These are phyloP conservation scores for Pygmarrhopalites habei DNA, from an alignment of 1,140 invertebrate genomes.

Conservation along the genomic window DNA sequence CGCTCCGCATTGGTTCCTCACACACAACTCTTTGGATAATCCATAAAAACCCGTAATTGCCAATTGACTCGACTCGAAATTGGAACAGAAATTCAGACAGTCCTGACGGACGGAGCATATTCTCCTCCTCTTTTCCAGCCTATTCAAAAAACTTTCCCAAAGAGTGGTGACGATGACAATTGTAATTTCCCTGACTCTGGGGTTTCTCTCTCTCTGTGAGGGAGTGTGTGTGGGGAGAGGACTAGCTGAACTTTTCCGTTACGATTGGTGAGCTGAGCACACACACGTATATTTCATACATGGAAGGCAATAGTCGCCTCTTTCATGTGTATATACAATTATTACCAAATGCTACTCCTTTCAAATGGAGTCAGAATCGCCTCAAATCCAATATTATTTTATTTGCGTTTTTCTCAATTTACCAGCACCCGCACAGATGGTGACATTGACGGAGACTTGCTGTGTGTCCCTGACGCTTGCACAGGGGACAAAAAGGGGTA, in stretches of 20 bases:
- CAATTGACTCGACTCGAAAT: conserved; percentile 18
- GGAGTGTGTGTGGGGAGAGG: not conserved
- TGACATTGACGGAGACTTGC: too few species aligned
- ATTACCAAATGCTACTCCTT: not conserved
- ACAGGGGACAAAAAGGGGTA: not conserved
- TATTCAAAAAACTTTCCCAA: not conserved
- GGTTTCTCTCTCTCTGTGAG: not conserved
- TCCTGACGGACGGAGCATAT: too few species aligned
- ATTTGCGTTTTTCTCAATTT: conserved; percentile 12
- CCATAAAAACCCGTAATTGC: conserved; percentile 26
- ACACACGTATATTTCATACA: not conserved
- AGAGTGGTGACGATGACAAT: not conserved
- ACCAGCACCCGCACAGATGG: conserved; percentile 19
- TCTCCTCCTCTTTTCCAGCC: not conserved
- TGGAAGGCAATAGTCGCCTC: not conserved
- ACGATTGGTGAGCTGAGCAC: not conserved
- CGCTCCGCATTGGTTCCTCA: conserved; percentile 16
- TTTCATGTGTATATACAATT: not conserved
- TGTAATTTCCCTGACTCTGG: conserved; percentile 1
- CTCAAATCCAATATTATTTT: conserved; percentile 18
- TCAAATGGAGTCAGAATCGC: not conserved
- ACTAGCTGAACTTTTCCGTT: not conserved
- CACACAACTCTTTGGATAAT: too few species aligned
- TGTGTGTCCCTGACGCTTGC: not conserved
- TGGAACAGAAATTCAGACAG: too few species aligned